These are phyloP conservation scores for Dendrocincla tyrannina DNA, from an alignment of 2,797 vertebrate genomes.

Conservation along the genomic window DNA sequence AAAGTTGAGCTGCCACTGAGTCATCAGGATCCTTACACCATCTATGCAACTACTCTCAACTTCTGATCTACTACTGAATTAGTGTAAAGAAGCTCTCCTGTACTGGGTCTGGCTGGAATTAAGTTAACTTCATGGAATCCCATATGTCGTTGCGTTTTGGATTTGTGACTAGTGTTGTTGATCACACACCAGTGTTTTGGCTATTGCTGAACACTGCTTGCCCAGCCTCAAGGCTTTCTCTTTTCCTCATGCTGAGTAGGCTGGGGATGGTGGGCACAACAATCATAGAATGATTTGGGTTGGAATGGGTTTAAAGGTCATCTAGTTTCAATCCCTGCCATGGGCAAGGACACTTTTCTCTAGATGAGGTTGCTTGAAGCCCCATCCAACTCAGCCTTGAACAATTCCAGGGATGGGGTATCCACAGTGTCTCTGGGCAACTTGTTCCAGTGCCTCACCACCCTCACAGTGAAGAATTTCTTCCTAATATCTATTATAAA, in stretches of 20 bases:
- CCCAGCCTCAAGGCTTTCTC: background rate
- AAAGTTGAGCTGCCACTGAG: background rate
- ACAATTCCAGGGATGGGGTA: background rate
- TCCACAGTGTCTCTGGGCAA: background rate
- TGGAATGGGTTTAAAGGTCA: background rate
- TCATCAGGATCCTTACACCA: background rate
- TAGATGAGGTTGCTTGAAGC: background rate
- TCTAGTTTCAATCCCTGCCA: background rate
- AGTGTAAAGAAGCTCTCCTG: background rate
- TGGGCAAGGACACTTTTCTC: background rate
- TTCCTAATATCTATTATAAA: background rate
- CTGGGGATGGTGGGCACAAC: background rate
- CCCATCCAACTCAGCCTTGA: background rate
- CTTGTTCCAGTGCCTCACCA: background rate
- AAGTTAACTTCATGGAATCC: background rate
- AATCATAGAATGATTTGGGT: background rate
- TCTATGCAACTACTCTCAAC: background rate
- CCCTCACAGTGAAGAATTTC: background rate
- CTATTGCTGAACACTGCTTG: background rate
- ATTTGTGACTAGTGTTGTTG: background rate
- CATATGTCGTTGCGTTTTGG: background rate
- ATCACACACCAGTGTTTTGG: background rate
- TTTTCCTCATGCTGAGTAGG: rapidly evolving
- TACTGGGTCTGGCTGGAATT: background rate
- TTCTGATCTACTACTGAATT: background rate